Evolutionary conservation across 2,888 invertebrate species (phyloP), one percentile per base, ranked within the genome.

Genomic region (Scrobipalpa atriplicella): DNA sequence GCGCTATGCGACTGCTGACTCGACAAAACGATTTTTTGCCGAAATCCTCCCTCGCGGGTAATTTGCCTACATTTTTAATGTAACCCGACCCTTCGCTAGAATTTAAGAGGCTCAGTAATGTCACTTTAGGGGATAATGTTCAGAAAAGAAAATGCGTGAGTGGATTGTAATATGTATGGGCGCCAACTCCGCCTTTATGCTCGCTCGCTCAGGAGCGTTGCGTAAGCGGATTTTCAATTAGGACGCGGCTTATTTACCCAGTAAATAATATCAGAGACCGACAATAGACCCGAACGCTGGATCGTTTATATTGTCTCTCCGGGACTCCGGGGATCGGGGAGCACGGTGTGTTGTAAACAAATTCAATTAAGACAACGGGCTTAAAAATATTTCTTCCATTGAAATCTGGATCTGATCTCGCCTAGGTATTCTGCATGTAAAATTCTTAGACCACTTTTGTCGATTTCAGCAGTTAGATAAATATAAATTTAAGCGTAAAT

Each of bases 1-100:
- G 47, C 47, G 3, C 47, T 5, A 7, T n/a, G 47, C 47, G 54
- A 29, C 41, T 52, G 61, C 10, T 68, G 68, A 61, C 62, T 67
- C 68, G 51, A 58, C 70, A 51, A 69, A 73, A 70, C 70, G 68
- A 70, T 66, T 68, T 67, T 71, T 71, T 58, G 36, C 68, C 29
- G 21, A 68, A 70, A 71, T 64, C 61, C 67, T 71, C 77, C 76
- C 77, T 62, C 36, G 68, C 65, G 75, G 65, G 66, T 73, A 69
- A 77, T 80, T 76, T 74, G 71, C 77, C 74, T 80, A 77, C 77
- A 81, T 80, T 78, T 80, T 80, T 80, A 79, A 79, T 75, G 73
- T 72, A 73, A 70, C 69, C 75, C 73, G 74, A 78, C 78, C 79
- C 73, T 77, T 73, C 71, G 67, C 71, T 66, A 60, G 68, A 71